Evolutionary conservation across 2,888 invertebrate species (phyloP), one percentile per base, ranked within the genome.

Genomic region (Idaea dimidiata): DNA sequence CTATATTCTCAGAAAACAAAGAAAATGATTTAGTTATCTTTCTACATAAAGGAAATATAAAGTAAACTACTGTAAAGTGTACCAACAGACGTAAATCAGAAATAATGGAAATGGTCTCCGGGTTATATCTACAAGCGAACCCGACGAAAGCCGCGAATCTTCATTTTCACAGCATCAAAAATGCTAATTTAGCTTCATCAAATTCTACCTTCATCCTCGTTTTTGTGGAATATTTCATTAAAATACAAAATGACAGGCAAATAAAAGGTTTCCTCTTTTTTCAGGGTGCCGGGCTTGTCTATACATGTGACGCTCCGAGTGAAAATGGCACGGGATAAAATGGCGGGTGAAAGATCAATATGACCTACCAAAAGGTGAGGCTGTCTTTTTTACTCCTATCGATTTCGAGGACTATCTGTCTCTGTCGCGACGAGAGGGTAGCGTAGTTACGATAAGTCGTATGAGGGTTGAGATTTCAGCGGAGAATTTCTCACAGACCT

Each of bases 331-430:
- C 84, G 80, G 79, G 82, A 82, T 89, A 91, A 91, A 91, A 92
- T 91, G 92, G 92, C 90, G 91, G 91, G 88, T 89, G 89, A 90
- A 89, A 92, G 93, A 93, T 93, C 93, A 93, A 93, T 93, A 93
- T 91, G 86, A 90, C 82, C 89, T 84, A 89, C 89, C 88, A 84
- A 90, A 91, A 88, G 87, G 85, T 86, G 60, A 79, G 67, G 63
- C 80, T 77, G 53, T 87, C 88, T 70, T 80, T 72, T 67, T 89
- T 80, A 55, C 72, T 67, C 89, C 63, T 65, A 62, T 58, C 16
- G 18, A 56, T 60, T 74, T 74, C 62, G 64, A 74, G 72, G 62
- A 62, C 70, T 62, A 16, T 88, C 86, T 79, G 83, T 68, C 69
- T 90, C 83, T 74, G 77, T 75, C 88, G 82, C 79, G 78, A 78